Percentiles rank a stretch among this genome's conserved stretches.
Evolutionary conservation across 2,888 invertebrate genomes (phyloP).

Genomic region (Calameuta pallipes): DNA sequence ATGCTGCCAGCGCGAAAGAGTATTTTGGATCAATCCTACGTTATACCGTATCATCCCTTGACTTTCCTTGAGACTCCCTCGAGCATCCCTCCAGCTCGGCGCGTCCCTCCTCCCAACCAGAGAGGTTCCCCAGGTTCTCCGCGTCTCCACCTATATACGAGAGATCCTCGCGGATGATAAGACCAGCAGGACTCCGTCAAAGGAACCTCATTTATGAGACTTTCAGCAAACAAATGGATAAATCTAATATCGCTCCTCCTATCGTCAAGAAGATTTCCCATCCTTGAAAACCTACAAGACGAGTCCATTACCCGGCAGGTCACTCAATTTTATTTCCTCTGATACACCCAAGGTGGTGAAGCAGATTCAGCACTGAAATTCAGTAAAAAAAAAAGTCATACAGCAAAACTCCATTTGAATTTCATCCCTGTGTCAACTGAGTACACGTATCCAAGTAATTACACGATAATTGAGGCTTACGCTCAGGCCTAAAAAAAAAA

Average conservation of each 20-base stretch:
- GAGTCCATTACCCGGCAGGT: neutral
- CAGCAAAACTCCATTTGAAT: neutral
- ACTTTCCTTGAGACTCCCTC: neutral
- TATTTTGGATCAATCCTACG: constrained; percentile 4
- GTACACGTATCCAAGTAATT: constrained; percentile 6
- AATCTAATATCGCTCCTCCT: constrained; percentile 54
- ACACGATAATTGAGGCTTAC: neutral
- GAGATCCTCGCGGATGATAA: constrained; percentile 32
- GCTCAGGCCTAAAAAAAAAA: no score
- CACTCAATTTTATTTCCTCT: neutral
- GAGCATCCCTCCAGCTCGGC: neutral
- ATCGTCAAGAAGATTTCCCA: neutral
- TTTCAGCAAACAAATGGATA: constrained; percentile 65
- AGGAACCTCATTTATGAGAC: constrained; percentile 66
- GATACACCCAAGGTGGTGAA: neutral
- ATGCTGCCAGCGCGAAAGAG: constrained; percentile 50
- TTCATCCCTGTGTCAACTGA: neutral
- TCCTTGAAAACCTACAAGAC: neutral
- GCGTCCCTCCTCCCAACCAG: constrained; percentile 18
- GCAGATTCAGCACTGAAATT: neutral
- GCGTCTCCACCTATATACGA: constrained; percentile 21
- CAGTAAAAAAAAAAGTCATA: neutral
- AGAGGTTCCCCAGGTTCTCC: constrained; percentile 18
- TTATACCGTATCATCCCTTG: neutral
- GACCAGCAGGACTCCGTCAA: constrained; percentile 45